Evolutionary conservation across 1,140 invertebrate species (phyloP), one percentile per base, ranked within the genome.

Genomic region (Pogonus chalceus): DNA sequence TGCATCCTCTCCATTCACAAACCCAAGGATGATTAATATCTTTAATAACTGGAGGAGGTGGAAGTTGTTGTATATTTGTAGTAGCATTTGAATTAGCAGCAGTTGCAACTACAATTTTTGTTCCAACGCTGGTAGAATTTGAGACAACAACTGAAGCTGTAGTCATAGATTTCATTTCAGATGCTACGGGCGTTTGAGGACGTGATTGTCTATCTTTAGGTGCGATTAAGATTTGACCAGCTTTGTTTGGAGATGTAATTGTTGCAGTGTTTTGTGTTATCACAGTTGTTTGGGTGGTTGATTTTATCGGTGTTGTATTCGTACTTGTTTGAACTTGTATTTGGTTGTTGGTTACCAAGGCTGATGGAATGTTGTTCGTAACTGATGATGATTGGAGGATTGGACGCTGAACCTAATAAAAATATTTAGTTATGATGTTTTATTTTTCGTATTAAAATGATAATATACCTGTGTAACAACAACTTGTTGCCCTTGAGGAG

Each of bases 1-100:
- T 79, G 75, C 93, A 96, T 14, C 89, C 88, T 53, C 86, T 79
- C 92, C 92, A 96, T 66, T 96, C 92, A 63, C 93, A 96, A 2
- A 94, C 76, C 69, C 83, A 93, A 0, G 83, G 75, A 39, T 76
- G 76, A 1, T 62, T 64, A 14, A 67, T 53, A 57, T 70, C 68
- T 23, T 65, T 60, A 7, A 63, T 50, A 24, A 65, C 61, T 51
- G 61, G 65, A 16, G 50, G 37, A 51, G 9, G 4, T 4, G 37
- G 37, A 12, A 4, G 37, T 18, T 14, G 12, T 49, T n/a, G n/a
- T n/a, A n/a, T n/a, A n/a, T n/a, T n/a, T n/a, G n/a, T n/a, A n/a
- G 47, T 49, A 35, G 14, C 57, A 57, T 20, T 62, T 59, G 26
- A 39, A 55, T 23, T 35, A 14, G 39, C 47, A 20, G 22, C 24